Percentiles rank a stretch among this genome's conserved stretches.
Evolutionary conservation across 2,888 invertebrate species (phyloP).

Genomic region (Apodemia zela): DNA sequence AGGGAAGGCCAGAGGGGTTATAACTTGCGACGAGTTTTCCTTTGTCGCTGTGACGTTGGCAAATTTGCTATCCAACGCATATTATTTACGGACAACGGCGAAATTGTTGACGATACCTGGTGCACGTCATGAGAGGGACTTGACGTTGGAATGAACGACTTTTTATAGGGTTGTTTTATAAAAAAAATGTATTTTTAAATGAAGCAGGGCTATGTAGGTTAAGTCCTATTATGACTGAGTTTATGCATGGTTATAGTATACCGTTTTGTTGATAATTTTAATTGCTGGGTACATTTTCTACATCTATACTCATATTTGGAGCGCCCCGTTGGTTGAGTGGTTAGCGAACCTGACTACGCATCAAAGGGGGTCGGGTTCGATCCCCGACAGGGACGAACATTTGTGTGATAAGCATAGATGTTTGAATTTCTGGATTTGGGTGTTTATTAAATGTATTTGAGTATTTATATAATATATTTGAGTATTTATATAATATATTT

Average conservation of each 20-base stretch:
- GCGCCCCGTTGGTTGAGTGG: no score
- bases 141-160: constrained; percentile 2
- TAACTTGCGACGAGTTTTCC: constrained; percentile 65
- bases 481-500: no score
- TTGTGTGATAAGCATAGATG: no score
- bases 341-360: no score
- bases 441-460: no score
- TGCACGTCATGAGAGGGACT: background rate
- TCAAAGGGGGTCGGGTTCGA: no score
- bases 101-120: constrained; percentile 22
- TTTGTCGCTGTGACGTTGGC: constrained; percentile 65
- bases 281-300: background rate
- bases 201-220: constrained; percentile 11
- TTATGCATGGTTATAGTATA: constrained; percentile 5
- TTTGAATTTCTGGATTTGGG: no score
- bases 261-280: constrained; percentile 1
- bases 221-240: constrained; percentile 1
- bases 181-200: constrained; percentile 14
- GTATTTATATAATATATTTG: no score
- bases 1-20: constrained; percentile 68
- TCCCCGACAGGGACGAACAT: no score
- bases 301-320: no score
- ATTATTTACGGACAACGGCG: constrained; percentile 49
- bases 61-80: constrained; percentile 59
- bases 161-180: constrained; percentile 13